Evolutionary conservation across 2,113 vertebrate genomes (phyloP), one percentile per base, ranked within the genome.

Genomic region (Neopipo cinnamomea): DNA sequence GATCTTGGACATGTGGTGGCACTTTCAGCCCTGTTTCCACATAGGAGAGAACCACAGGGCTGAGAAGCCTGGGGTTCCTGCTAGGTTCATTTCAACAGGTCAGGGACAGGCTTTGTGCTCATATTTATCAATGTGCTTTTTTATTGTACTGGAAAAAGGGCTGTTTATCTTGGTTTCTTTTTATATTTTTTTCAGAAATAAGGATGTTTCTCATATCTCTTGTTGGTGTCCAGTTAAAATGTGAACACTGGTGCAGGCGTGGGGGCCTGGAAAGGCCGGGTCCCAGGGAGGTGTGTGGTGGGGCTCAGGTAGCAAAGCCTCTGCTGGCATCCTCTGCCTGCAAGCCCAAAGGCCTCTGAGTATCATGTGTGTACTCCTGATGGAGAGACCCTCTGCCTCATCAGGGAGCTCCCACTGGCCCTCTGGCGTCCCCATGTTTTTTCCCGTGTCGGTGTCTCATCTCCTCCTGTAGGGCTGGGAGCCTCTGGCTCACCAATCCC

Each of bases 231-330:
- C 13, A 37, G 22, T 92, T 79, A 70, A 89, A 90, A 68, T 0
- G 0, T 1, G 4, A 87, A 42, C 30, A 22, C 5, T 5, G 11
- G 15, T 52, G 58, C 35, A 31, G 52, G 9, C 0, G 0, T 5
- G 9, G 6, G 44, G 9, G 50, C 46, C 3, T 52, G 76, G 18
- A 49, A 11, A 20, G 0, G 3, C 15, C 0, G 6, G 9, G 28
- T 70, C 9, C 33, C 15, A 1, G 61, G 19, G 16, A 4, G 3
- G 10, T 4, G 18, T 0, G 3, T 17, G 46, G n/a, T 58, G 31
- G 28, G 31, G 19, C 28, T 78, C 0, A 0, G 31, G 19, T 37
- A 71, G 16, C 52, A 71, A 62, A 74, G 42, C 14, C 30, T 70
- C 28, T 55, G 15, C 30, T 22, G 35, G 30, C 9, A 14, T 14